These are phyloP conservation scores for Trichogramma pretiosum DNA, from an alignment of 1,140 invertebrate species.

Conservation along the genomic window DNA sequence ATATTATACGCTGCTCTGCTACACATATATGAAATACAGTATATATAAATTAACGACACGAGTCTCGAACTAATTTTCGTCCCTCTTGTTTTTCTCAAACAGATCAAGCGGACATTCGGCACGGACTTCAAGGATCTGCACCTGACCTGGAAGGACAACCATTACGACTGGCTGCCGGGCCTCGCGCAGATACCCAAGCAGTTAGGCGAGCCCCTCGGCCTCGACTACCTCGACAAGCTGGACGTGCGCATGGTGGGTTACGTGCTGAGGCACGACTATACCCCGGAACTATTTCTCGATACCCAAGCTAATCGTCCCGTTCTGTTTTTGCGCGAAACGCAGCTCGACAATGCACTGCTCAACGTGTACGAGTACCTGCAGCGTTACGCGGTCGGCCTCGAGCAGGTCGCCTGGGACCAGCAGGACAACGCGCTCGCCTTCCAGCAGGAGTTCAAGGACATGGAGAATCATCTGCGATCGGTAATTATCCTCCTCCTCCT, in stretches of 20 bases:
- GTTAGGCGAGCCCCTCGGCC: conserved; percentile 37
- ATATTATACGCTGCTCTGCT: too few species aligned
- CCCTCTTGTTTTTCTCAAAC: conserved; percentile 34
- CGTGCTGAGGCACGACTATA: too few species aligned
- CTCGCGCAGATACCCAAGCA: conserved; percentile 44
- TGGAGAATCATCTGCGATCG: conserved; percentile 49
- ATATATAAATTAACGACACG: too few species aligned
- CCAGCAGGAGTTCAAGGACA: conserved; percentile 47
- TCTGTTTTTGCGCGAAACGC: conserved; percentile 31
- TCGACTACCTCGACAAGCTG: conserved; percentile 40
- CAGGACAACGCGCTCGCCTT: conserved; percentile 44
- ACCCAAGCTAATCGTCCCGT: too few species aligned
- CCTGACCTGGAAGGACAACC: conserved; percentile 40
- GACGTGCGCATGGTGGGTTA: conserved; percentile 41
- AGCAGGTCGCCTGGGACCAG: conserved; percentile 59
- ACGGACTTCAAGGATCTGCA: conserved; percentile 39
- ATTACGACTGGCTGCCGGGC: conserved; percentile 49
- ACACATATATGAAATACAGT: too few species aligned
- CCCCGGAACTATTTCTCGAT: background rate
- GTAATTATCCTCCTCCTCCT: too few species aligned
- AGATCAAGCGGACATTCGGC: conserved; percentile 49
- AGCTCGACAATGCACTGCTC: conserved; percentile 49
- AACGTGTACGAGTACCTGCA: conserved; percentile 55
- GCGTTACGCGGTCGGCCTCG: conserved; percentile 56
- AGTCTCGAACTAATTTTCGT: too few species aligned